A percentile compares a stretch with the other conserved stretches of the same genome.
Evolutionary conservation across 1,140 invertebrate species (phyloP).

Genomic region (Drosophila subobscura): DNA sequence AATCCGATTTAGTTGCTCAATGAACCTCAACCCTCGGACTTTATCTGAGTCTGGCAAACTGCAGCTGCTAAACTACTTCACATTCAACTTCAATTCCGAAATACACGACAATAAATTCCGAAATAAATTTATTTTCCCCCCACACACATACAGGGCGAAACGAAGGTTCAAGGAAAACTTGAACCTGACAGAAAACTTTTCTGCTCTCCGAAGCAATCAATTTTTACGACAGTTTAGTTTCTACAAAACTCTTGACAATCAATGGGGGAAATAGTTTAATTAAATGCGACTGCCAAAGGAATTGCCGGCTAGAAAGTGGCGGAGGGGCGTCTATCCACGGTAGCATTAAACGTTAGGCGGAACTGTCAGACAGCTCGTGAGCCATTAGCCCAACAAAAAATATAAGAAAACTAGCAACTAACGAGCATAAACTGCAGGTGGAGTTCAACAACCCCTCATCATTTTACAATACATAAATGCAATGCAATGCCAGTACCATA

Average conservation of each 20-base stretch:
- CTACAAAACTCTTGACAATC: slow-evolving; percentile 49
- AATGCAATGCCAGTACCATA: too few species aligned
- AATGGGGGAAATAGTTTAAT: slow-evolving; percentile 59
- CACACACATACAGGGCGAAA: not conserved
- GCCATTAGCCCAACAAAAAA: too few species aligned
- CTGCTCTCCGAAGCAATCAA: slow-evolving; percentile 43
- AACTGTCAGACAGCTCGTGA: not conserved
- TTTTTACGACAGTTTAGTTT: slow-evolving; percentile 60
- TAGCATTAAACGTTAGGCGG: not conserved
- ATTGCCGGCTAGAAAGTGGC: not conserved
- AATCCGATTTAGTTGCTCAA: slow-evolving; percentile 34
- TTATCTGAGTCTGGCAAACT: slow-evolving; percentile 40
- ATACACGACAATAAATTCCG: slow-evolving; percentile 44
- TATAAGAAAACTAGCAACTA: too few species aligned
- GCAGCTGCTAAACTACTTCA: slow-evolving; percentile 36
- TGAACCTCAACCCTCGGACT: slow-evolving; percentile 33
- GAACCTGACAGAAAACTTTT: slow-evolving; percentile 1
- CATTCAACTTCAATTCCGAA: slow-evolving; percentile 15
- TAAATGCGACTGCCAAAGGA: slow-evolving; percentile 28
- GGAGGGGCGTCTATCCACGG: not conserved
- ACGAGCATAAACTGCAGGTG: too few species aligned
- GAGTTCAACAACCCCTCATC: too few species aligned
- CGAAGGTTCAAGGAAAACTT: slow-evolving; percentile 1
- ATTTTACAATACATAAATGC: not conserved
- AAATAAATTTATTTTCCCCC: slow-evolving; percentile 44